Evolutionary conservation across 2,888 invertebrate species (phyloP).

Genomic region (Chesias legatella): DNA sequence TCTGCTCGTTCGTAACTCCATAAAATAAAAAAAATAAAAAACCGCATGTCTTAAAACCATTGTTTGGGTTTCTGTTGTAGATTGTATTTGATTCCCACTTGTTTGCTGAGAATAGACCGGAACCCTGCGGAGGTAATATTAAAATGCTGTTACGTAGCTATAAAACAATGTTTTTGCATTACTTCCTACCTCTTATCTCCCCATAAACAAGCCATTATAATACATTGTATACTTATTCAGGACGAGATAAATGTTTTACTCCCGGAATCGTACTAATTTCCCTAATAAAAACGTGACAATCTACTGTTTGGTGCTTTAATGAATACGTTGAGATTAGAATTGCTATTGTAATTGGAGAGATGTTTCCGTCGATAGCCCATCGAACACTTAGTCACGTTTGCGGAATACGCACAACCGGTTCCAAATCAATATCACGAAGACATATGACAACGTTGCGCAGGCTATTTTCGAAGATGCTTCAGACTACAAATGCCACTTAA

Average conservation of each 20-base stretch:
- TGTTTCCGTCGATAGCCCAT: conserved; percentile 35
- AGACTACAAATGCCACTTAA: conserved; percentile 22
- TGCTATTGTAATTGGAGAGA: conserved; percentile 38
- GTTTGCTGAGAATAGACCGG: no score
- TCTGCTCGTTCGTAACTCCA: no score
- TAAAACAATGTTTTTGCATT: conserved; percentile 1
- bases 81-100: no score
- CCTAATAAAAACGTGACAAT: conserved; percentile 31
- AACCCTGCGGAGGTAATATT: no score
- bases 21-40: no score
- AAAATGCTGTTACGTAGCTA: no score
- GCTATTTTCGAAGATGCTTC: conserved; percentile 33
- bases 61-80: no score
- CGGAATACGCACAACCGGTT: conserved; percentile 36
- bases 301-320: conserved; percentile 31
- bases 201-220: neutral
- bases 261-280: conserved; percentile 22
- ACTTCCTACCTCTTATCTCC: conserved; percentile 4
- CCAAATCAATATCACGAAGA: conserved; percentile 34
- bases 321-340: conserved; percentile 32
- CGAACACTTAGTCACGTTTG: conserved; percentile 40
- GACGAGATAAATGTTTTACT: conserved; percentile 10
- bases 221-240: neutral
- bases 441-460: conserved; percentile 31
- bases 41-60: no score